phyloP scores from a whole-genome alignment of 2,888 invertebrate genomes.

The Caenorhabditis macrosperma region DNA sequence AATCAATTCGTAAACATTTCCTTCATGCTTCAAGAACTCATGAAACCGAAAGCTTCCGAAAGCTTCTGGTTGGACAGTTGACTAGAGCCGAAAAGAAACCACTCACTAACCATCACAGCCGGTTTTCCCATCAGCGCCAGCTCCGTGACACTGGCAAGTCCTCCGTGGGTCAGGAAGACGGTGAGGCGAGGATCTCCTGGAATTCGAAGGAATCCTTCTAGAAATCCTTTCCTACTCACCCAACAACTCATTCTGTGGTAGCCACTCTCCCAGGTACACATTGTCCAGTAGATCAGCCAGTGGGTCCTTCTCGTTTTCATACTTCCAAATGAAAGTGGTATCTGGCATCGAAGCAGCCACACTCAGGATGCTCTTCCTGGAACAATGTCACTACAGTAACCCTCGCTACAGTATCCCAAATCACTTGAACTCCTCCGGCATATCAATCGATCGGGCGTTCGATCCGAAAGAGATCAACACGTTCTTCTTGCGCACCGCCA shows the following conservation, averaged over 20 bases:
- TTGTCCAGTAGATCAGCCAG: slow-evolving; percentile 50
- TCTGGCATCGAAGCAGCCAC: slow-evolving; percentile 53
- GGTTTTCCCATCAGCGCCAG: slow-evolving; percentile 51
- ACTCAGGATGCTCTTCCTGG: no score
- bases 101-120: slow-evolving; percentile 23
- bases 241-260: slow-evolving; percentile 65
- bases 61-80: no score
- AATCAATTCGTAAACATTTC: no score
- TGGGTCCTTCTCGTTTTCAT: slow-evolving; percentile 49
- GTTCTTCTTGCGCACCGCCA: slow-evolving; percentile 47
- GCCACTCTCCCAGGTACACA: slow-evolving; percentile 64
- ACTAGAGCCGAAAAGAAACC: neutral
- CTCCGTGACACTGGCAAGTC: slow-evolving; percentile 56
- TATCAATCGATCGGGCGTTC: slow-evolving; percentile 42
- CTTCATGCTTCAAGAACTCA: no score
- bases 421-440: slow-evolving; percentile 58
- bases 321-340: slow-evolving; percentile 67
- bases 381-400: no score
- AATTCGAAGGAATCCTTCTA: no score
- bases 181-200: slow-evolving; percentile 54
- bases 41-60: no score
- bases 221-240: no score
- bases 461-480: slow-evolving; percentile 63
- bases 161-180: slow-evolving; percentile 62
- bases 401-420: no score